Percentiles rank a stretch among this genome's conserved stretches.
These are phyloP conservation scores for Nasonia oneida DNA, from an alignment of 2,888 invertebrate species.

Conservation along the genomic window DNA sequence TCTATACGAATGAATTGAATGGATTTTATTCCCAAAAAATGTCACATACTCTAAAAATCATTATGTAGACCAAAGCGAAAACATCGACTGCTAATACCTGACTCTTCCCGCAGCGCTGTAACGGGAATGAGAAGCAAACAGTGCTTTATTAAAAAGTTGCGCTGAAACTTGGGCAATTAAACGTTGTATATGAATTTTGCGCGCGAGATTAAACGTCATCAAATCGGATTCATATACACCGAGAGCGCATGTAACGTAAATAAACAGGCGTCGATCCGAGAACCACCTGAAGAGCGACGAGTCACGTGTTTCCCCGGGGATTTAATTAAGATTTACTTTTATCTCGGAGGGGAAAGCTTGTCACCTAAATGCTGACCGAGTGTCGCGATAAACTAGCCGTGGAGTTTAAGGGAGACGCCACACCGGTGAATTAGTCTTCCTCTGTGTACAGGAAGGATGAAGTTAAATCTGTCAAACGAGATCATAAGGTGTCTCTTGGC, in stretches of 20 bases:
- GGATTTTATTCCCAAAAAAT: neutral
- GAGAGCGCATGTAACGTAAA: neutral
- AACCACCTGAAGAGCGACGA: neutral
- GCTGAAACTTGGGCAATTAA: neutral
- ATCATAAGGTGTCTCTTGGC: slow-evolving; percentile 19
- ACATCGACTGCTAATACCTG: neutral
- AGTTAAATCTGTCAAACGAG: slow-evolving; percentile 35
- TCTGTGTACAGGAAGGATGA: neutral
- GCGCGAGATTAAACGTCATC: neutral
- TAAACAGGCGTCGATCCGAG: neutral
- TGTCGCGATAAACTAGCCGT: slow-evolving; percentile 8
- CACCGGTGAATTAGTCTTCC: slow-evolving; percentile 16
- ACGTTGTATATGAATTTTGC: neutral
- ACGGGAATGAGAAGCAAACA: neutral
- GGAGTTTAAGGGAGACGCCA: slow-evolving; percentile 17
- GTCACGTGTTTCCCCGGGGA: neutral
- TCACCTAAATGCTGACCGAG: neutral
- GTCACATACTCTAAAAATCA: neutral
- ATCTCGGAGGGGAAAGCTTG: neutral
- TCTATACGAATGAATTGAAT: neutral
- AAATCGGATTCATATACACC: neutral
- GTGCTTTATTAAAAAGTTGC: neutral
- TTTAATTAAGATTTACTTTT: neutral
- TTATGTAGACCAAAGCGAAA: neutral
- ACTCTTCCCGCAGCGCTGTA: neutral